Base-by-base conservation (phyloP, 2,113 vertebrate species). In the Arenaria interpres region DNA sequence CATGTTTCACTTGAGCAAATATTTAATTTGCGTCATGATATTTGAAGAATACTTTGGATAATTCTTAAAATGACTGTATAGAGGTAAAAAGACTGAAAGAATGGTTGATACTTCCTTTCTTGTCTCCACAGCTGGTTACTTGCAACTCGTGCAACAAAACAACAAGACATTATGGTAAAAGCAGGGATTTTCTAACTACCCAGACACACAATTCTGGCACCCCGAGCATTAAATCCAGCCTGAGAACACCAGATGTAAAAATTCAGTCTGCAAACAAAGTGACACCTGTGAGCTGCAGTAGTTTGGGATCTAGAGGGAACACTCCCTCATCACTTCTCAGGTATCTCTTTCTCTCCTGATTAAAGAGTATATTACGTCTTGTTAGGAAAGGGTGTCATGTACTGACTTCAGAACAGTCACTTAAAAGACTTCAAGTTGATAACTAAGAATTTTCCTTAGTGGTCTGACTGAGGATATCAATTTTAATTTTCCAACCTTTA, bases 131-230 rank as follows among this genome's bases (percentile, higher is more conserved):
- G 99, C 96, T 99, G 97, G 97, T 99, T 96, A 99, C 99, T 93
- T 99, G 99, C 97, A 98, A 98, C 93, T 98, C 97, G 3, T 99
- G 99, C 97, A 98, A 98, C 93, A 98, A 97, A 93, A 98, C 98
- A 64, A 98, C 97, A 82, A 98, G 97, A 93, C 97, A 98, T 94
- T 93, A 94, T 85, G 99, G 99, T 68, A 95, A 97, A 96, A 99
- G 98, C 71, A 98, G 99, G 96, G 98, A 98, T 79, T 98, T 98
- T 72, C 90, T 99, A 15, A 72, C 97, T 25, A 71, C 94, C 45
- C 35, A 96, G 18, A 82, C 95, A 33, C 98, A 88, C 59, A 96
- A 12, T 85, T 95, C 95, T 79, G 60, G 94, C 59, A 97, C 98
- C 43, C 98, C 98, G 21, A 66, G 82, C n/a, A 97, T 74, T 50